phyloP scores from a whole-genome alignment of 2,797 vertebrate genomes.

The Mycteria americana region DNA sequence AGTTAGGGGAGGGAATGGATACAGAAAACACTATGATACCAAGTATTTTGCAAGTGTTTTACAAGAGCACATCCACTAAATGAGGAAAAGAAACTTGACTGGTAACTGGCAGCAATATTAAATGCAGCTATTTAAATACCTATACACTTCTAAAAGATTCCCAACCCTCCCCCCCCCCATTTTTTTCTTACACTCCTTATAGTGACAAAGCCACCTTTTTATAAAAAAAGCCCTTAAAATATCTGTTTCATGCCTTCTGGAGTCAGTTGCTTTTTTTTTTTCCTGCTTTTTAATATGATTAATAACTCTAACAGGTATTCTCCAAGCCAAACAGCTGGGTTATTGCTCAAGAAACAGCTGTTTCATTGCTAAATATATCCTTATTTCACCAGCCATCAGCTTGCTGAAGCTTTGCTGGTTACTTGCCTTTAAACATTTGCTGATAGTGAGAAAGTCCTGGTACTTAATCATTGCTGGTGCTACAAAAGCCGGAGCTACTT shows the following conservation, averaged over 20 bases:
- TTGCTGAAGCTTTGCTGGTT: constrained; percentile 55
- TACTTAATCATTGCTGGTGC: constrained; percentile 60
- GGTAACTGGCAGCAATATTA: neutral
- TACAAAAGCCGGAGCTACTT: constrained; percentile 41
- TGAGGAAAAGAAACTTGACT: neutral
- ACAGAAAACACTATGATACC: neutral
- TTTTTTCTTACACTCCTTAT: neutral
- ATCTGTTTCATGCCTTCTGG: constrained; percentile 37
- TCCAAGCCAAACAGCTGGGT: constrained; percentile 68
- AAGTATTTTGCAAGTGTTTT: neutral
- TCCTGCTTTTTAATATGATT: constrained; percentile 62
- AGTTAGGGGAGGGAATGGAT: neutral
- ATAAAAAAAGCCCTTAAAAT: neutral
- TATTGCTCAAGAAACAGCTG: constrained; percentile 69
- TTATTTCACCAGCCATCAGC: constrained; percentile 48
- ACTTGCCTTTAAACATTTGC: constrained; percentile 65
- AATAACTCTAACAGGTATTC: constrained; percentile 64
- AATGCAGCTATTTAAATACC: neutral
- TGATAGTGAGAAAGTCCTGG: constrained; percentile 65
- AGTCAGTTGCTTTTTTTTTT: neutral
- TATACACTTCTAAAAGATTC: neutral
- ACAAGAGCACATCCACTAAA: neutral
- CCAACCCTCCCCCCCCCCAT: fast-evolving
- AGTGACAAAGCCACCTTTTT: neutral
- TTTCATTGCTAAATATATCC: constrained; percentile 65